phyloP scores from a whole-genome alignment of 2,113 vertebrate species.

The Myotis yumanensis region DNA sequence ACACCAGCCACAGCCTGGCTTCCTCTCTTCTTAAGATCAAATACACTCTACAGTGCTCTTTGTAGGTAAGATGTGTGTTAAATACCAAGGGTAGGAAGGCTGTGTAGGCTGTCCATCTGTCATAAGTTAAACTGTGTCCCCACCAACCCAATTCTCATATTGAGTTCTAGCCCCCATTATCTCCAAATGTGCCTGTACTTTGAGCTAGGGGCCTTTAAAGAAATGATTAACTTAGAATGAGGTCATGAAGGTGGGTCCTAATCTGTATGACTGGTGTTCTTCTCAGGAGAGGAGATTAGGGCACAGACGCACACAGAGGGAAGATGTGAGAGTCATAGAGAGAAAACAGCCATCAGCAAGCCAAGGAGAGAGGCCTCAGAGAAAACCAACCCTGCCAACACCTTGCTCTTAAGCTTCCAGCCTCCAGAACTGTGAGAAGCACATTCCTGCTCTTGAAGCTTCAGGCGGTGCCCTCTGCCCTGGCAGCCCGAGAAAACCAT shows the following conservation, averaged over 20 bases:
- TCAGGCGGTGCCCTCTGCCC: fast-evolving
- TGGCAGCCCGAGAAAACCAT: not conserved
- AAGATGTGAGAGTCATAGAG: not conserved
- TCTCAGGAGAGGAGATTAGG: not conserved
- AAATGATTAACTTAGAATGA: not conserved
- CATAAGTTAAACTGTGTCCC: no score
- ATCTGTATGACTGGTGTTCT: not conserved
- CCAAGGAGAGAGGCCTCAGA: not conserved
- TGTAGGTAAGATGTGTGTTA: not conserved
- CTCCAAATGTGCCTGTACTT: not conserved
- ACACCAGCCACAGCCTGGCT: no score
- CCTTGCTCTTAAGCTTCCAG: not conserved
- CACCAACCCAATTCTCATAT: not conserved
- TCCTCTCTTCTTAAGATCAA: not conserved
- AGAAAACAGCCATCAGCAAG: not conserved
- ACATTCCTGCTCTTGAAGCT: not conserved
- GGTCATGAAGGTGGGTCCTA: not conserved
- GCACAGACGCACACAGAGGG: no score
- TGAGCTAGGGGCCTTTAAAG: not conserved
- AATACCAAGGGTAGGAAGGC: not conserved
- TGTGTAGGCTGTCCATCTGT: no score
- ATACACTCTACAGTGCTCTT: not conserved
- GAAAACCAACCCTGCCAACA: not conserved
- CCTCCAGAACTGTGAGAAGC: not conserved
- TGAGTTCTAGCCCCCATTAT: not conserved